Evolutionary conservation across 1,140 invertebrate genomes (phyloP).

Genomic region (Aphaenogaster rudis): DNA sequence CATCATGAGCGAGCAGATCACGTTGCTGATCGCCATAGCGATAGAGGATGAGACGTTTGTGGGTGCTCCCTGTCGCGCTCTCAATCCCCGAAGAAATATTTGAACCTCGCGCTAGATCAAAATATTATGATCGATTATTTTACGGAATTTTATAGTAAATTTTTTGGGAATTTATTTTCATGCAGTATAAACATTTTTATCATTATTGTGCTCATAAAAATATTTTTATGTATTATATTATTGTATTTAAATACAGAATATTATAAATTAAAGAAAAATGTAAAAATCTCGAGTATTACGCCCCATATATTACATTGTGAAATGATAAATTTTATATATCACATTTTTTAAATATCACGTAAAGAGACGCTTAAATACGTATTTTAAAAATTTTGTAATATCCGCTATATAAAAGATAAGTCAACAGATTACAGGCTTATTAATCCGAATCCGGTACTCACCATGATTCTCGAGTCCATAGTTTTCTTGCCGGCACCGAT

Average conservation of each 20-base stretch:
- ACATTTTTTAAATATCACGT: background rate
- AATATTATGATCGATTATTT: constrained; percentile 9
- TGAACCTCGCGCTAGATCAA: constrained; percentile 91
- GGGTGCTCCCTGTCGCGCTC: constrained; percentile 88
- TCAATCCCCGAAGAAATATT: constrained; percentile 90
- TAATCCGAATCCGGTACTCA: constrained; percentile 82
- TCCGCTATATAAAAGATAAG: background rate
- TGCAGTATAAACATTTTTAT: background rate
- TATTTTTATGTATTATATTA: background rate
- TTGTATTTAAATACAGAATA: background rate
- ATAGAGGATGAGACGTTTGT: constrained; percentile 91
- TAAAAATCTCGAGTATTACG: background rate
- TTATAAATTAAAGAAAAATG: background rate
- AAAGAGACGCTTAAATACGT: background rate
- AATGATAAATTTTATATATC: background rate
- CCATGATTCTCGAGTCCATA: constrained; percentile 96
- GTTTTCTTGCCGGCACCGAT: constrained; percentile 92
- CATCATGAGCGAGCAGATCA: constrained; percentile 97
- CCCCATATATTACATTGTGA: background rate
- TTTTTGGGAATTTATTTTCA: background rate
- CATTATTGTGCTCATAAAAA: background rate
- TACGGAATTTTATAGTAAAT: background rate
- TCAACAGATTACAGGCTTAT: background rate
- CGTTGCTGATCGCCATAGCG: constrained; percentile 95
- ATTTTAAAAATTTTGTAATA: background rate